Conservation (phyloP, 2,888 invertebrate genomes). For the Timandra comae region DNA sequence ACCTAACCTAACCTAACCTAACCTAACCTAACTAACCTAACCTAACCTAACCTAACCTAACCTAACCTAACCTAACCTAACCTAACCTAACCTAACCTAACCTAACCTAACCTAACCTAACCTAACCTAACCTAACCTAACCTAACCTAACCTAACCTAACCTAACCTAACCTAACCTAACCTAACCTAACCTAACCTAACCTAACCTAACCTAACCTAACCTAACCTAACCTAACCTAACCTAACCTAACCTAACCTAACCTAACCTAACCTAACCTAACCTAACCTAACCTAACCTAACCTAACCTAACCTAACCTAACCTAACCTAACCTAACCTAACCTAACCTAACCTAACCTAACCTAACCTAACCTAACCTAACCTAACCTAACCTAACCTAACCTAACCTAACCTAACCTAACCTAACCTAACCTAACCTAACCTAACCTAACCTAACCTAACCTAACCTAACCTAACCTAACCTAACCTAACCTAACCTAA, state of each 20-base stretch:
- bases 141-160: slow-evolving; percentile 13
- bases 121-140: slow-evolving; percentile 9
- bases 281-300: slow-evolving; percentile 18
- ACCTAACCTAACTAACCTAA: slow-evolving; percentile 15
- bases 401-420: no score
- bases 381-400: slow-evolving; percentile 10
- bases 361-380: slow-evolving; percentile 14
- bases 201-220: slow-evolving; percentile 14
- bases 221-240: slow-evolving; percentile 12
- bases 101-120: slow-evolving; percentile 11
- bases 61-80: slow-evolving; percentile 14
- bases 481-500: slow-evolving; percentile 15
- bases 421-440: no score
- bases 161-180: slow-evolving; percentile 9
- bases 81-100: slow-evolving; percentile 12
- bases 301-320: slow-evolving; percentile 18
- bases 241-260: slow-evolving; percentile 18
- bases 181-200: slow-evolving; percentile 4
- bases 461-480: slow-evolving; percentile 12
- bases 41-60: slow-evolving; percentile 12
- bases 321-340: slow-evolving; percentile 13
- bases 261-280: slow-evolving; percentile 18
- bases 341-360: slow-evolving; percentile 15
- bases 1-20: slow-evolving; percentile 16
- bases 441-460: slow-evolving; percentile 2